A percentile compares a stretch with the other conserved stretches of the same genome.
phyloP scores from a whole-genome alignment of 2,888 invertebrate genomes.

The Trissolcus japonicus region DNA sequence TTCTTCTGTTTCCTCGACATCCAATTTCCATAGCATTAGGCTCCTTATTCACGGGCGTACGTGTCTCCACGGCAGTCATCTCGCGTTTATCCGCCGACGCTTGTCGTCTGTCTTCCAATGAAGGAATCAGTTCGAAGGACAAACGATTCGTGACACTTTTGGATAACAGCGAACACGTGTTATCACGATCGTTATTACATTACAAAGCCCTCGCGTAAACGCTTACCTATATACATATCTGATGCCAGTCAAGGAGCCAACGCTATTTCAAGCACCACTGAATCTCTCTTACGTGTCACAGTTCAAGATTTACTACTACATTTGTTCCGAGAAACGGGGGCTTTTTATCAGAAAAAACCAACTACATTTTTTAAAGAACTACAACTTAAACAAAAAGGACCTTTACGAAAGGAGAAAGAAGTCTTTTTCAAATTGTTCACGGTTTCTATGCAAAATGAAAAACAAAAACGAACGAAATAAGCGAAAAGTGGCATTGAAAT shows the following conservation, averaged over 20 bases:
- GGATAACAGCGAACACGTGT: slow-evolving; percentile 43
- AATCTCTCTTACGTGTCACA: slow-evolving; percentile 15
- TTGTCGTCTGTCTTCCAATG: slow-evolving; percentile 50
- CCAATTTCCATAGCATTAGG: slow-evolving; percentile 74
- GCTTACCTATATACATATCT: slow-evolving; percentile 25
- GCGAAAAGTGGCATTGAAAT: too few relatives aligned
- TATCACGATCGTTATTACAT: slow-evolving; percentile 53
- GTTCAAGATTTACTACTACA: slow-evolving; percentile 16
- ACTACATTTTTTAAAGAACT: neutral
- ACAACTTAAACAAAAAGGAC: neutral
- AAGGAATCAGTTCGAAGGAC: slow-evolving; percentile 44
- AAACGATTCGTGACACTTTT: slow-evolving; percentile 46
- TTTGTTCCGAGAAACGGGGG: neutral
- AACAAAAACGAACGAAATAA: too few relatives aligned
- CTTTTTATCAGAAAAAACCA: neutral
- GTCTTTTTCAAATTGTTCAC: too few relatives aligned
- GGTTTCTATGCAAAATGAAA: too few relatives aligned
- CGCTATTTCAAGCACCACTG: slow-evolving; percentile 19
- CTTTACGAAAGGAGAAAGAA: neutral
- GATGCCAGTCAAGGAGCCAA: slow-evolving; percentile 36
- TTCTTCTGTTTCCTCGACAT: slow-evolving; percentile 69
- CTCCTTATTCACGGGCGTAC: slow-evolving; percentile 65
- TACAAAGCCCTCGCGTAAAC: slow-evolving; percentile 41
- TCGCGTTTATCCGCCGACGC: slow-evolving; percentile 52
- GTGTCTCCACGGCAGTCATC: slow-evolving; percentile 55